phyloP scores from a whole-genome alignment of 2,888 invertebrate genomes.

The Drosophila formosana region DNA sequence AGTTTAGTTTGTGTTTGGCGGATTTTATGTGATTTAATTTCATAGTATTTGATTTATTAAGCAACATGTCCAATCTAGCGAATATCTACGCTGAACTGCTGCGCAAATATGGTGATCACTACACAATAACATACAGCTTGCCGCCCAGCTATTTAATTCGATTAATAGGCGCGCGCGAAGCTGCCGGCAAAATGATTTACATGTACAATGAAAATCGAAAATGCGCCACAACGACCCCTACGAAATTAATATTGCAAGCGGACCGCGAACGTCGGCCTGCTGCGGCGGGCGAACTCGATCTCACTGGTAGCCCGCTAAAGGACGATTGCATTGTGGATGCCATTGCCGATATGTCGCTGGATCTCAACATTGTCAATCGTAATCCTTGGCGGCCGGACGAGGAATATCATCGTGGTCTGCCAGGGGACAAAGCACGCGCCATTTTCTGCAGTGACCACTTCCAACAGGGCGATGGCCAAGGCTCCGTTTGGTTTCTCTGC shows the following conservation, averaged over 20 bases:
- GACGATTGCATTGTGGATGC: conserved; percentile 83
- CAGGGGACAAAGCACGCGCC: conserved; percentile 68
- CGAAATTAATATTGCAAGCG: conserved; percentile 20
- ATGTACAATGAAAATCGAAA: conserved; percentile 70
- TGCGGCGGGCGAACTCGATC: conserved; percentile 59
- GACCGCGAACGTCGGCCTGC: conserved; percentile 44
- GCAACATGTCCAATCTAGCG: conserved; percentile 76
- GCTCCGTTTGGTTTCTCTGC: conserved; percentile 88
- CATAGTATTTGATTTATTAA: neutral
- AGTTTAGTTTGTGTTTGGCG: neutral
- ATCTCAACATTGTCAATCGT: conserved; percentile 55
- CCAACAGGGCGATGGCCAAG: conserved; percentile 66
- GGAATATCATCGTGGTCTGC: conserved; percentile 79
- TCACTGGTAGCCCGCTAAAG: conserved; percentile 84
- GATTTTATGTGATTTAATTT: neutral
- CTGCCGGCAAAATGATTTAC: conserved; percentile 68
- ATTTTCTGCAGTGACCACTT: conserved; percentile 75
- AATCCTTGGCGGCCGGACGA: conserved; percentile 82
- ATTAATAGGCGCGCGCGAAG: conserved; percentile 62
- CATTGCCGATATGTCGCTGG: conserved; percentile 77
- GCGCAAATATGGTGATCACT: conserved; percentile 70
- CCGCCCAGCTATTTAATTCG: conserved; percentile 74
- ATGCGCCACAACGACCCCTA: neutral
- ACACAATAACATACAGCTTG: conserved; percentile 68
- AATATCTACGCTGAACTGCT: conserved; percentile 81